Evolutionary conservation across 2,113 vertebrate species (phyloP).

Genomic region (Vulpes vulpes): DNA sequence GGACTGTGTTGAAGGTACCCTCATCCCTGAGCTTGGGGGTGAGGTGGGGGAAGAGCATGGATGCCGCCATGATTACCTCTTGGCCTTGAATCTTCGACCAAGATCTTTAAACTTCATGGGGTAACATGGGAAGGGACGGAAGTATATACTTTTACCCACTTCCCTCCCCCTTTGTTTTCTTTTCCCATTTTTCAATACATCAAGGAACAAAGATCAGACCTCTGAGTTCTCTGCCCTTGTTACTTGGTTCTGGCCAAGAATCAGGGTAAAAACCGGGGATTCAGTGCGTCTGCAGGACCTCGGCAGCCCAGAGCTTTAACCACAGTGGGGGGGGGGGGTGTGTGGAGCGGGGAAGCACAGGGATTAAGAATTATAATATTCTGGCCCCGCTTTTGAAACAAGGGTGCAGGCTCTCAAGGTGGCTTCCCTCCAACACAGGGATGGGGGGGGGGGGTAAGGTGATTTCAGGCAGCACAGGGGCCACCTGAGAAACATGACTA

Average conservation of each 20-base stretch:
- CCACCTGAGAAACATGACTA: not conserved
- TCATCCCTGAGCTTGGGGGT: not conserved
- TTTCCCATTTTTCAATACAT: not conserved
- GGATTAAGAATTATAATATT: not conserved
- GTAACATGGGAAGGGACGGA: not conserved
- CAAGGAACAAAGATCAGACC: not conserved
- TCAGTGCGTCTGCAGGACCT: not conserved
- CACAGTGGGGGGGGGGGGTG: not conserved
- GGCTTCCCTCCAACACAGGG: not conserved
- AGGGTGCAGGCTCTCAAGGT: not conserved
- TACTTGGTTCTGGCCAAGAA: not conserved
- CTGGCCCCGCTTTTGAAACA: not conserved
- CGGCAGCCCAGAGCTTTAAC: not conserved
- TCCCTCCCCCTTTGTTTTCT: not conserved
- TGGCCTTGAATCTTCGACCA: not conserved
- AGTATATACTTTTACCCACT: not conserved
- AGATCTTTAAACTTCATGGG: not conserved
- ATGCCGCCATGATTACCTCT: accelerated
- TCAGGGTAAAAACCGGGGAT: not conserved
- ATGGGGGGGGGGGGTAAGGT: not conserved
- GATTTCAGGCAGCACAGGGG: not conserved
- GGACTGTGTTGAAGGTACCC: not conserved
- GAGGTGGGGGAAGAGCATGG: not conserved
- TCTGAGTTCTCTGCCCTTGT: not conserved
- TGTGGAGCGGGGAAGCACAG: not conserved